These are phyloP conservation scores for Drosophila suzukii DNA, from an alignment of 1,140 invertebrate species.

Conservation along the genomic window DNA sequence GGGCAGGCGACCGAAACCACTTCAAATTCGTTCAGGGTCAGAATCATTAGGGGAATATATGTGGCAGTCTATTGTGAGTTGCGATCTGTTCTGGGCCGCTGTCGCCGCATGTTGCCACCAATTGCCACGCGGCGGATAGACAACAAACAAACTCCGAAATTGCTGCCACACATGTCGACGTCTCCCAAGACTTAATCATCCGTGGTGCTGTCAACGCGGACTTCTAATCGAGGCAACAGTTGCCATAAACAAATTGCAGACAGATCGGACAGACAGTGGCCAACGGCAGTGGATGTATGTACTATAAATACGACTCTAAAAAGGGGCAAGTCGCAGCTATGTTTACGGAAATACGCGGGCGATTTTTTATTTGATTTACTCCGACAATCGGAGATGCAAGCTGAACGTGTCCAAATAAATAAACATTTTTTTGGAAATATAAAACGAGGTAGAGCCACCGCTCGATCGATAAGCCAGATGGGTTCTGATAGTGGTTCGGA, in stretches of 20 bases:
- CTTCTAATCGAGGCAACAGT: slow-evolving; percentile 68
- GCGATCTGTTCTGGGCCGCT: slow-evolving; percentile 7
- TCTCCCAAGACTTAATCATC: slow-evolving; percentile 62
- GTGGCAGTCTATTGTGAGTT: slow-evolving; percentile 6
- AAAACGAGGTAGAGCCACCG: no score
- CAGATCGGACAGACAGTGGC: slow-evolving; percentile 46
- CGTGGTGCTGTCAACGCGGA: slow-evolving; percentile 63
- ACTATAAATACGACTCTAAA: slow-evolving; percentile 33
- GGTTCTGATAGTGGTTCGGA: not conserved
- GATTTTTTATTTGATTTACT: slow-evolving; percentile 57
- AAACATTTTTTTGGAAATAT: slow-evolving; percentile 54
- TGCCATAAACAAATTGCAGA: slow-evolving; percentile 70
- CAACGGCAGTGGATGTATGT: slow-evolving; percentile 30
- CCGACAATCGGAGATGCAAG: slow-evolving; percentile 17
- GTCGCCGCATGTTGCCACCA: slow-evolving; percentile 50
- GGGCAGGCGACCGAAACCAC: slow-evolving; percentile 53
- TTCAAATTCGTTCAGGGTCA: slow-evolving; percentile 75
- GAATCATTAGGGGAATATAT: slow-evolving; percentile 62
- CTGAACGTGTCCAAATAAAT: slow-evolving; percentile 66
- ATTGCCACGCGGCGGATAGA: slow-evolving; percentile 52
- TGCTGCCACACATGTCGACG: slow-evolving; percentile 65
- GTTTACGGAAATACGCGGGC: slow-evolving; percentile 51
- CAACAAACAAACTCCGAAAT: slow-evolving; percentile 22
- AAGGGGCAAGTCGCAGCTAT: slow-evolving; percentile 26
- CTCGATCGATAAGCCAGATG: slow-evolving; percentile 23